Evolutionary conservation across 1,140 invertebrate genomes (phyloP), one percentile per base, ranked within the genome.

Genomic region (Thaumatotibia leucotreta): DNA sequence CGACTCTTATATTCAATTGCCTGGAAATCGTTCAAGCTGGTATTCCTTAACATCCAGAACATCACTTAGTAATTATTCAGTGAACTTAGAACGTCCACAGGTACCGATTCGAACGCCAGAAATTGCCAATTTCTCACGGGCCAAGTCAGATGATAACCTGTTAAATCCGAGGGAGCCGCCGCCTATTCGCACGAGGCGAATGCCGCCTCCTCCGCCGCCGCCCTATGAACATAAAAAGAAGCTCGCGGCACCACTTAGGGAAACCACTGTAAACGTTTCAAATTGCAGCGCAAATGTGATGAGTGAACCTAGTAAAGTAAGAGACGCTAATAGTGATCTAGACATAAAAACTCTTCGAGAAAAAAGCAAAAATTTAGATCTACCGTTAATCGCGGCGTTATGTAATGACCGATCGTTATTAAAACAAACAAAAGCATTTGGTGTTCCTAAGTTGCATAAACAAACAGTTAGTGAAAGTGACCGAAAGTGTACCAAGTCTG

Each of bases 321-420:
- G 79, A 74, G 79, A 84, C 68, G 66, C 77, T 64, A 88, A 91
- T 78, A 85, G 84, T 84, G 87, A 95, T 78, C 86, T 97, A 72
- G 96, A 97, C 80, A 97, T 97, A 67, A 94, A 94, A 68, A 94
- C 95, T 45, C 88, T 98, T 35, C 92, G 96, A 29, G 96, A 97
- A 85, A 96, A 97, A 90, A 97, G 96, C 89, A 95, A 95, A 70
- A 96, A 97, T 76, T 88, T 97, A 69, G 97, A 98, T 87, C 90
- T 98, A 77, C 97, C 97, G 11, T 89, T 98, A 27, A 97, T 98
- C 77, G 95, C 96, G 35, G 97, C 97, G 3, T 91, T 98, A 58
- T 98, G 97, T 89, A 97, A 97, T 81, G 97, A 98, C 85, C 93
- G 95, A 27, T 96, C 96, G 35, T 89, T 97, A 66, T 84, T 97